Conservation (phyloP, 2,797 vertebrate genomes). For the Neostethus bicornis region DNA sequence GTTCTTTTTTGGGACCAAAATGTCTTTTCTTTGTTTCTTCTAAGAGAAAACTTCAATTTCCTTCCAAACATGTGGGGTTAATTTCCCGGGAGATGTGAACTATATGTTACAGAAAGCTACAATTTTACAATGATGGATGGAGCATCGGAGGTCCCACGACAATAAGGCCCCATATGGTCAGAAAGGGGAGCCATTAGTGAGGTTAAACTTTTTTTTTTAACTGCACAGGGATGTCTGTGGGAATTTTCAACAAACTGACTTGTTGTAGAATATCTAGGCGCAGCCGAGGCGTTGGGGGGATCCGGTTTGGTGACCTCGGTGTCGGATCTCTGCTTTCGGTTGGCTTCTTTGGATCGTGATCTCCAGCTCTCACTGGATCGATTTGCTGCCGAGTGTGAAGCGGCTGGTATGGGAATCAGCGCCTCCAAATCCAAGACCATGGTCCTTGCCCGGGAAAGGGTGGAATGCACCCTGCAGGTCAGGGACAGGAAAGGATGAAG, state of each 20-base stretch:
- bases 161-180: conserved; percentile 15
- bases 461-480: no score
- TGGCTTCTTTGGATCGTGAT: no score
- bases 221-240: not conserved
- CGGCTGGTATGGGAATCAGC: no score
- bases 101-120: conserved; percentile 14
- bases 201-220: not conserved
- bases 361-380: no score
- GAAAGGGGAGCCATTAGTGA: conserved; percentile 7
- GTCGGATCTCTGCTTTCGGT: no score
- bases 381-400: no score
- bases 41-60: conserved; percentile 25
- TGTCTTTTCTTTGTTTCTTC: not conserved
- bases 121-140: conserved; percentile 22
- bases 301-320: no score
- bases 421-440: no score
- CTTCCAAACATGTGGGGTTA: conserved; percentile 16
- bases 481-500: no score
- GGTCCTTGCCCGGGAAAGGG: no score
- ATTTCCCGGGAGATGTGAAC: conserved; percentile 51
- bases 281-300: no score
- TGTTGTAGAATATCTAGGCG: no score
- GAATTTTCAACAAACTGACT: not conserved
- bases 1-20: conserved; percentile 20
- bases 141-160: conserved; percentile 11